Evolutionary conservation across 2,888 invertebrate species (phyloP).

Genomic region (Gymnoscelis rufifasciata): DNA sequence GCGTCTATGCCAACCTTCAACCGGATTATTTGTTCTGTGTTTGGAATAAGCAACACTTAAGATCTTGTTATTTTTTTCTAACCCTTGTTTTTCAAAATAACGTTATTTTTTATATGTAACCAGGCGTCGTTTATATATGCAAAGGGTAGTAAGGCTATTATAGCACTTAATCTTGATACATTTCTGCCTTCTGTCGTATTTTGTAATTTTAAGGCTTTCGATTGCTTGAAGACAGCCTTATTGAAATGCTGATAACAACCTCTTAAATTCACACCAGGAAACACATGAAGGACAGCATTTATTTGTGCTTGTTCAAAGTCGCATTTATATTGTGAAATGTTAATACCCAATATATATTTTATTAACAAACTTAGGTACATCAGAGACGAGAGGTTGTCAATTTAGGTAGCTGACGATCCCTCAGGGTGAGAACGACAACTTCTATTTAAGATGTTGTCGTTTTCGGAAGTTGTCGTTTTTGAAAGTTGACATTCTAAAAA

Average conservation of each 20-base stretch:
- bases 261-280: constrained; percentile 17
- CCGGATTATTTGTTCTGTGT: constrained; percentile 15
- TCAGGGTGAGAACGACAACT: no score
- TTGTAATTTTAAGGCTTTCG: constrained; percentile 2
- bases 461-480: no score
- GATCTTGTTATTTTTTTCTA: constrained; percentile 5
- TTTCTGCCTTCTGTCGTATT: not conserved
- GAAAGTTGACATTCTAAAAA: no score
- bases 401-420: no score
- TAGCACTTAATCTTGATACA: constrained; percentile 2
- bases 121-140: constrained; percentile 8
- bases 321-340: no score
- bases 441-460: no score
- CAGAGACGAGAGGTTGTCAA: no score
- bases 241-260: constrained; percentile 20
- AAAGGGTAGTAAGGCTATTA: not conserved
- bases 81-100: constrained; percentile 9
- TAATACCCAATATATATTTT: constrained; percentile 8
- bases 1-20: no score
- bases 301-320: constrained; percentile 10
- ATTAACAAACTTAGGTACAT: no score
- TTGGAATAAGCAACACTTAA: not conserved
- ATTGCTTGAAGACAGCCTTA: constrained; percentile 7
- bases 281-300: constrained; percentile 14
- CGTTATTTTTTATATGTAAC: constrained; percentile 10